Evolutionary conservation across 2,113 vertebrate genomes (phyloP), one percentile per base, ranked within the genome.

Genomic region (Hippolais icterina): DNA sequence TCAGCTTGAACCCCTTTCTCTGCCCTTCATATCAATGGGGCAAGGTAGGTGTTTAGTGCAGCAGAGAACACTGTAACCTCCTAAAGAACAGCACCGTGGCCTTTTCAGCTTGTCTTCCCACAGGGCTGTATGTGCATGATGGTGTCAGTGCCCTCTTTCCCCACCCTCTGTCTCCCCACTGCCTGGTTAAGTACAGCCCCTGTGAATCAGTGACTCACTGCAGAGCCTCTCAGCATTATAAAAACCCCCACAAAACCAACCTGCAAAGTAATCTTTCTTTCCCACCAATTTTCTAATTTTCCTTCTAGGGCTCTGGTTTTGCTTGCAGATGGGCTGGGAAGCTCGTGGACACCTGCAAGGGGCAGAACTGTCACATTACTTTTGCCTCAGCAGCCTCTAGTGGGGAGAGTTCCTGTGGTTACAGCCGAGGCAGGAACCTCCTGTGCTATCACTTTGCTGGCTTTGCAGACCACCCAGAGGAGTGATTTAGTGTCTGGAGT

Each of bases 351-450:
- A 29, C 35, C 35, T 69, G 39, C 15, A 4, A 11, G 50, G 60
- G 87, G 25, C 24, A 41, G 44, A 74, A 24, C 78, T 64, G 37
- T 75, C 23, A 0, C 0, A 23, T 63, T 53, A 41, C 50, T 77
- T 96, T 96, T 83, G 47, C 79, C 93, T 90, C 74, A 94, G 89
- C 84, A 93, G 65, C 74, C 77, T 76, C 74, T 94, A 63, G 66
- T 57, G 87, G 80, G 56, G 74, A 93, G 81, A 87, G 33, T 10
- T 10, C 60, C 21, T 20, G 33, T 0, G 2, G 21, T 39, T 47
- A 28, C 28, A 39, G 59, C 31, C 0, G 0, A 75, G 71, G 56
- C 79, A 78, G 77, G 66, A 81, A 18, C 46, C 24, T 85, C 12
- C 35, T 10, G 47, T 39, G 8, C 29, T 11, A 12, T 23, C 31